Conservation (phyloP, 1,140 invertebrate species). For the Listronotus oregonensis region DNA sequence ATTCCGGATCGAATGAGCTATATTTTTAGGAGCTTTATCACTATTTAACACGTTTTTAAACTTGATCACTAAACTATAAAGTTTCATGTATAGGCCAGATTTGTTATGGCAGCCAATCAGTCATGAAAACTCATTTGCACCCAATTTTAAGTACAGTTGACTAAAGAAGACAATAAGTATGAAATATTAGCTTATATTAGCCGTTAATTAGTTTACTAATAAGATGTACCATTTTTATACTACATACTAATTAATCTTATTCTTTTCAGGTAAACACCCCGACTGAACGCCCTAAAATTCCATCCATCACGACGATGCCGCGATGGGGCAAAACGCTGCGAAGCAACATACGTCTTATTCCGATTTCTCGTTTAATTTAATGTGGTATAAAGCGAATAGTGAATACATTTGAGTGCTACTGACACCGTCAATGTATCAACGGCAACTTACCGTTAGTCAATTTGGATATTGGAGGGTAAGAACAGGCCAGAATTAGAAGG, state of each 20-base stretch:
- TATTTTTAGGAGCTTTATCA: too few species aligned
- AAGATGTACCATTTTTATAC: neutral
- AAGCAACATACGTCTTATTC: conserved; percentile 48
- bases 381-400: conserved; percentile 47
- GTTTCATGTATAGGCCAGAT: too few species aligned
- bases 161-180: too few species aligned
- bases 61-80: too few species aligned
- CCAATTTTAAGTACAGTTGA: too few species aligned
- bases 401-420: conserved; percentile 51
- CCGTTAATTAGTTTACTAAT: too few species aligned
- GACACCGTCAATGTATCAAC: conserved; percentile 50
- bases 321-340: conserved; percentile 34
- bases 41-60: too few species aligned
- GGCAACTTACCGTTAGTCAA: conserved; percentile 28
- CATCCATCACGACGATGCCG: conserved; percentile 39
- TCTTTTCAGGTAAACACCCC: conserved; percentile 44
- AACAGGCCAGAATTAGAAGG: conserved; percentile 16
- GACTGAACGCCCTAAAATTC: conserved; percentile 9
- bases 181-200: neutral
- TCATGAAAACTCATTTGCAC: too few species aligned
- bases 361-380: conserved; percentile 51
- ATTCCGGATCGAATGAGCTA: too few species aligned
- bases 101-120: too few species aligned
- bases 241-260: conserved; percentile 8
- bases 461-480: conserved; percentile 24